phyloP scores from a whole-genome alignment of 92 coral and sea anemone species.

The Parazoanthus swiftii region DNA sequence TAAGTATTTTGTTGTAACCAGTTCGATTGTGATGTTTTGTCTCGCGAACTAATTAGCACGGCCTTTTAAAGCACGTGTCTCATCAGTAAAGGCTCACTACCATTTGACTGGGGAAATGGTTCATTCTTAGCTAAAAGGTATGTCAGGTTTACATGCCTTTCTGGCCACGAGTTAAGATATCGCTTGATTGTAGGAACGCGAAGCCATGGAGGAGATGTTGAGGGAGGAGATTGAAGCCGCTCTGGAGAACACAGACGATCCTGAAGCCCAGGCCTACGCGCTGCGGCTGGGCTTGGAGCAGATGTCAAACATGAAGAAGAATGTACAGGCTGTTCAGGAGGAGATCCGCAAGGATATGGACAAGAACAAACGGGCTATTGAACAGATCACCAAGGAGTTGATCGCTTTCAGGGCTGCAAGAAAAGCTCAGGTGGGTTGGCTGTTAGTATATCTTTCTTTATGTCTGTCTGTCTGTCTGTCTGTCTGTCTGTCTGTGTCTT shows the following conservation, averaged over 20 bases:
- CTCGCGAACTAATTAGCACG: too few species aligned
- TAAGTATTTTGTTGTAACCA: too few species aligned
- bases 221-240: conserved; percentile 94
- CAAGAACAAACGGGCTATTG: conserved; percentile 74
- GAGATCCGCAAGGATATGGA: conserved; percentile 87
- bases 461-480: neutral
- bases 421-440: conserved; percentile 73
- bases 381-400: conserved; percentile 77
- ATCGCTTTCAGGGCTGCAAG: conserved; percentile 82
- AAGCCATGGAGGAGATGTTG: conserved; percentile 88
- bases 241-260: conserved; percentile 85
- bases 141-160: neutral
- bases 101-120: neutral
- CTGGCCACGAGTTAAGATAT: neutral
- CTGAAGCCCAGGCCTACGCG: conserved; percentile 86
- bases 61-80: too few species aligned
- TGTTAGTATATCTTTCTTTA: neutral
- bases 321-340: conserved; percentile 68
- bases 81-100: neutral
- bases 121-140: neutral
- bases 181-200: conserved; percentile 46
- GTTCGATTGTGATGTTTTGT: too few species aligned
- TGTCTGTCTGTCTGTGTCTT: neutral
- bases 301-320: conserved; percentile 81
- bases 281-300: conserved; percentile 89